Evolutionary conservation across 2,888 invertebrate species (phyloP), one percentile per base, ranked within the genome.

Genomic region (Andrena bicolor): DNA sequence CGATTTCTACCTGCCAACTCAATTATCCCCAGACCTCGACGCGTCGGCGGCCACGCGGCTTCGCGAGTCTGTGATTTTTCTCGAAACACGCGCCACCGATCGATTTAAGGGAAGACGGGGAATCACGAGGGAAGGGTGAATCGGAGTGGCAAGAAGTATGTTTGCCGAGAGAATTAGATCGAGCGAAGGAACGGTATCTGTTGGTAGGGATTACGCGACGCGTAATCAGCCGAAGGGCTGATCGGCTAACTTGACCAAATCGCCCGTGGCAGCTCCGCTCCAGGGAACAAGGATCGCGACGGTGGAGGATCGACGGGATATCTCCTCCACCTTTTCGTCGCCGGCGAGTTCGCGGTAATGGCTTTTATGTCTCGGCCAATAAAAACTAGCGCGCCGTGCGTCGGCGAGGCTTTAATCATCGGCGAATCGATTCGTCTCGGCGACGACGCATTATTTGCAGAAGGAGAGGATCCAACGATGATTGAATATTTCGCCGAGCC

Each of bases 371-470:
- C 20, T 26, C 49, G 32, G 23, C 51, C 53, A 79, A 80, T 80
- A 79, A 80, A 79, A 71, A 7, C 13, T 28, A 35, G 56, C 53
- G 65, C 41, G 65, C 16, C 41, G 26, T 32, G 41, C 13, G 41
- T 64, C 30, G 30, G 56, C 35, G 63, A 4, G 63, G 58, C 70
- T 76, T 76, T 78, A 86, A 86, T 86, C 83, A 83, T 86, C 86
- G 60, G 76, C 78, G 83, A 76, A 82, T 73, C 66, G 68, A 83
- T 20, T 35, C 20, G 64, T 48, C 20, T n/a, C 6, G 51, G 41
- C 69, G 80, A 28, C 73, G 48, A 51, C 61, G 41, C 58, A 65
- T 69, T 70, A 83, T 76, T 76, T 71, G 49, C 76, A 63, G 68
- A 68, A 64, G 53, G 5, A 30, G 53, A 69, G 51, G 64, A 30